Conservation (phyloP, 2,113 vertebrate genomes). For the Paramisgurnus dabryanus region DNA sequence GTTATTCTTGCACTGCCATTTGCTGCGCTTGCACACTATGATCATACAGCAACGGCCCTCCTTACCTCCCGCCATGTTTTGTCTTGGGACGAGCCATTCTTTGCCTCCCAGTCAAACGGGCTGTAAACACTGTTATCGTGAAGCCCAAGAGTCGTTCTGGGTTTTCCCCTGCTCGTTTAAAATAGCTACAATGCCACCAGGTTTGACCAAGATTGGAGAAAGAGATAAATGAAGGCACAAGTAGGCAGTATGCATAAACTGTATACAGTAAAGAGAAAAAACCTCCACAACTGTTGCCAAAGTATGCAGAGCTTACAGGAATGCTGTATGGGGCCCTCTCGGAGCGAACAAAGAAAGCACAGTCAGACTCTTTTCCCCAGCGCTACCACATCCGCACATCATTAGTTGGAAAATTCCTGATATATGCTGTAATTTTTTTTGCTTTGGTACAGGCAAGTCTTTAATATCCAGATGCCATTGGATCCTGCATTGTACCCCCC, state of each 20-base stretch:
- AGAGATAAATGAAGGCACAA: conserved; percentile 72
- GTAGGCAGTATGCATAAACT: conserved; percentile 81
- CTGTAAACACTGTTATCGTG: conserved; percentile 72
- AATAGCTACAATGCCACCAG: conserved; percentile 49
- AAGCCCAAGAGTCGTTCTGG: conserved; percentile 44
- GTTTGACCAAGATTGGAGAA: conserved; percentile 60
- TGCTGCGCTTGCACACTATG: conserved; percentile 39
- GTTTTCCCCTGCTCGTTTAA: conserved; percentile 61
- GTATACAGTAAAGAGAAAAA: conserved; percentile 79
- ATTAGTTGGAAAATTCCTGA: conserved; percentile 99
- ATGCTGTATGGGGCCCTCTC: conserved; percentile 95
- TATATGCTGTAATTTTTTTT: conserved; percentile 97
- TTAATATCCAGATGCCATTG: conserved; percentile 92
- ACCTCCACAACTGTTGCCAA: conserved; percentile 89
- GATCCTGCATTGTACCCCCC: conserved; percentile 4
- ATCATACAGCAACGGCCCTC: conserved; percentile 28
- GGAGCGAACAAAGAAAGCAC: conserved; percentile 98
- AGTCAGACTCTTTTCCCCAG: conserved; percentile 95
- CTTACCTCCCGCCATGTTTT: conserved; percentile 58
- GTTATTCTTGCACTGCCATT: background rate
- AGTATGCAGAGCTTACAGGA: conserved; percentile 98
- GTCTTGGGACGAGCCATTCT: conserved; percentile 63
- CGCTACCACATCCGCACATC: conserved; percentile 99
- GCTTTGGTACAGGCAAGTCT: conserved; percentile 82
- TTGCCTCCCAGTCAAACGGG: conserved; percentile 63